phyloP scores from a whole-genome alignment of 2,113 vertebrate species.

The Lophura nycthemera region DNA sequence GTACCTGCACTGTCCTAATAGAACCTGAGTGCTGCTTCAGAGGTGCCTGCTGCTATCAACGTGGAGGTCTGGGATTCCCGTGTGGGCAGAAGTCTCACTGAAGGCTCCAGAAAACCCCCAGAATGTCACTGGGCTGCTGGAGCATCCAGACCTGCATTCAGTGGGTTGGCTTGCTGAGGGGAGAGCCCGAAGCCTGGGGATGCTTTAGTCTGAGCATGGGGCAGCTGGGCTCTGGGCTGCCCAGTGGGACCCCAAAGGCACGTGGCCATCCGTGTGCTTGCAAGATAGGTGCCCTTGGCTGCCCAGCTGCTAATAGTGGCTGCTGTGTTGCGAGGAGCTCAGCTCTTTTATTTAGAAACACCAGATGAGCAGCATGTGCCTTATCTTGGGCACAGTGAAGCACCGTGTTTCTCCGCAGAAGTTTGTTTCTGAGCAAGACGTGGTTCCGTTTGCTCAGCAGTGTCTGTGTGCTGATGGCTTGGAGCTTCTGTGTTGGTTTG shows the following conservation, averaged over 20 bases:
- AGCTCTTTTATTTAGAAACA: background rate
- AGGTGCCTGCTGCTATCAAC: background rate
- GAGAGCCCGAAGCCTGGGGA: background rate
- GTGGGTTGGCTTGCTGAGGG: background rate
- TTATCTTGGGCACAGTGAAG: background rate
- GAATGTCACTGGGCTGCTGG: background rate
- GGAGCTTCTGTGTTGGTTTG: background rate
- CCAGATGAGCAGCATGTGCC: accelerated
- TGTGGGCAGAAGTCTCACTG: accelerated
- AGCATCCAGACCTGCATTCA: background rate
- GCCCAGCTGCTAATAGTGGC: background rate
- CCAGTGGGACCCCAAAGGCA: background rate
- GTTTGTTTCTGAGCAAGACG: background rate
- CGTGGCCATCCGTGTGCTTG: accelerated
- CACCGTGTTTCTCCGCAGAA: background rate
- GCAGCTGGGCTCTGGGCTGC: background rate
- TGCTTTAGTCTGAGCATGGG: background rate
- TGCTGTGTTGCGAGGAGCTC: background rate
- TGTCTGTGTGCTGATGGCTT: background rate
- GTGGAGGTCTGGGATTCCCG: background rate
- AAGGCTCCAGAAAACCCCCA: background rate
- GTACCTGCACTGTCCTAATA: background rate
- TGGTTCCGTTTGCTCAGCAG: background rate
- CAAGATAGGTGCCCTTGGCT: background rate
- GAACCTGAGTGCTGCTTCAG: background rate